Evolutionary conservation across 2,888 invertebrate genomes (phyloP).

Genomic region (Platycheirus albimanus): DNA sequence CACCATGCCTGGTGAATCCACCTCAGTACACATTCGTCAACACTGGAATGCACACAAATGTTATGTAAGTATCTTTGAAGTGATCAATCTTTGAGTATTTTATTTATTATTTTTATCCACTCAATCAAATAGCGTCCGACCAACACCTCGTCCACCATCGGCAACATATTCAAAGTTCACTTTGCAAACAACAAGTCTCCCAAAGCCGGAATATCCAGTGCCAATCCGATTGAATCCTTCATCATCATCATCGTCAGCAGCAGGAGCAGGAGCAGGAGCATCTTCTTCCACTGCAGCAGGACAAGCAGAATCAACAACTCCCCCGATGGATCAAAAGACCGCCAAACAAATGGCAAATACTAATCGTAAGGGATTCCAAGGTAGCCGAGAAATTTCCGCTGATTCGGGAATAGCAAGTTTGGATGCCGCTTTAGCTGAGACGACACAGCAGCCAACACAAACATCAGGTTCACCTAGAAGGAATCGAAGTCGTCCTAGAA

Average conservation of each 20-base stretch:
- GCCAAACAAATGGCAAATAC: slow-evolving; percentile 90
- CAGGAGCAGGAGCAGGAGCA: slow-evolving; percentile 74
- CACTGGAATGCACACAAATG: slow-evolving; percentile 82
- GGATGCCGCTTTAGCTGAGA: slow-evolving; percentile 79
- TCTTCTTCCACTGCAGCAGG: slow-evolving; percentile 76
- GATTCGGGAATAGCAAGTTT: slow-evolving; percentile 82
- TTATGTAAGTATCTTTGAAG: slow-evolving; percentile 80
- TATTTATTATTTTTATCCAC: slow-evolving; percentile 7
- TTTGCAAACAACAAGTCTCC: slow-evolving; percentile 88
- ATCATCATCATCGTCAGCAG: slow-evolving; percentile 4
- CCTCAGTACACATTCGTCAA: slow-evolving; percentile 79
- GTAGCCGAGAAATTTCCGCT: slow-evolving; percentile 82
- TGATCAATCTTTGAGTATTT: slow-evolving; percentile 11
- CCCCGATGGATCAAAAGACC: slow-evolving; percentile 86
- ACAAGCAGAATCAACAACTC: slow-evolving; percentile 82
- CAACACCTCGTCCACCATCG: slow-evolving; percentile 81
- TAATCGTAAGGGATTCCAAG: slow-evolving; percentile 83
- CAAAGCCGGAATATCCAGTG: slow-evolving; percentile 88
- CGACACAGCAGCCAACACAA: slow-evolving; percentile 76
- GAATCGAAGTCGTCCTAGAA: slow-evolving; percentile 85
- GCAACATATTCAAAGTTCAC: slow-evolving; percentile 85
- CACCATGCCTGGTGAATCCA: slow-evolving; percentile 75
- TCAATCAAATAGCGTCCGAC: slow-evolving; percentile 78
- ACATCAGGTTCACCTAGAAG: slow-evolving; percentile 78
- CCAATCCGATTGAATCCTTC: slow-evolving; percentile 80